A percentile compares a stretch with the other conserved stretches of the same genome.
phyloP scores from a whole-genome alignment of 2,113 vertebrate species.

The Synodontis membranacea region DNA sequence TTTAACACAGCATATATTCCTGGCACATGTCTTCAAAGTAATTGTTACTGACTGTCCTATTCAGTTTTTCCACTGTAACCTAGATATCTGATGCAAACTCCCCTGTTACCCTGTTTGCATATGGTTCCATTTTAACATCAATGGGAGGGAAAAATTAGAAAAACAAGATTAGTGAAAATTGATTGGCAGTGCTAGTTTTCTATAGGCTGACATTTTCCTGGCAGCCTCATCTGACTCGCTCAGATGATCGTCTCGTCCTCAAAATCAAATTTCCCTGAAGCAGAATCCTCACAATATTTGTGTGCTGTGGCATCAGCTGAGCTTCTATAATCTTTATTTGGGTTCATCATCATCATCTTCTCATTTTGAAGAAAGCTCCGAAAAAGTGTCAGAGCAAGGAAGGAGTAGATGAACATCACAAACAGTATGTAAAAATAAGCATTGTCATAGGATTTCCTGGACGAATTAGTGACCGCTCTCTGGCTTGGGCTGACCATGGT shows the following conservation, averaged over 20 bases:
- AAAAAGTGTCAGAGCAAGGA: conserved; percentile 84
- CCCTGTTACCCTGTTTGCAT: conserved; percentile 27
- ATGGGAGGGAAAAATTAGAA: conserved; percentile 23
- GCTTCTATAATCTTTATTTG: conserved; percentile 79
- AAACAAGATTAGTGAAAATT: conserved; percentile 63
- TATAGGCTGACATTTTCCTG: conserved; percentile 64
- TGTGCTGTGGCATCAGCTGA: conserved; percentile 61
- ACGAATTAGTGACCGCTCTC: conserved; percentile 20
- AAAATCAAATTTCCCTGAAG: conserved; percentile 79
- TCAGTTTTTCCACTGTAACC: conserved; percentile 19
- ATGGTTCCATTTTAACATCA: conserved; percentile 42
- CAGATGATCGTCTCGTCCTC: conserved; percentile 85
- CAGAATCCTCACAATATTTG: conserved; percentile 74
- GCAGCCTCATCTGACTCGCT: conserved; percentile 64
- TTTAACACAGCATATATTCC: not conserved
- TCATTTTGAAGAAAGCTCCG: conserved; percentile 78
- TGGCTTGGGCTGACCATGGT: conserved; percentile 41
- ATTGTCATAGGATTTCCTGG: conserved; percentile 81
- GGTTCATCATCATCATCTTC: conserved; percentile 82
- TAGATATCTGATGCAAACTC: conserved; percentile 11
- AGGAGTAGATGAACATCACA: conserved; percentile 89
- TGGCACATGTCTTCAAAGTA: not conserved
- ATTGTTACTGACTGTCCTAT: conserved; percentile 5
- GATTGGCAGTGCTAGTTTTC: conserved; percentile 68
- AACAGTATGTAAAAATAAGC: conserved; percentile 88